phyloP scores from a whole-genome alignment of 2,113 vertebrate species.

The Hyaena hyaena region DNA sequence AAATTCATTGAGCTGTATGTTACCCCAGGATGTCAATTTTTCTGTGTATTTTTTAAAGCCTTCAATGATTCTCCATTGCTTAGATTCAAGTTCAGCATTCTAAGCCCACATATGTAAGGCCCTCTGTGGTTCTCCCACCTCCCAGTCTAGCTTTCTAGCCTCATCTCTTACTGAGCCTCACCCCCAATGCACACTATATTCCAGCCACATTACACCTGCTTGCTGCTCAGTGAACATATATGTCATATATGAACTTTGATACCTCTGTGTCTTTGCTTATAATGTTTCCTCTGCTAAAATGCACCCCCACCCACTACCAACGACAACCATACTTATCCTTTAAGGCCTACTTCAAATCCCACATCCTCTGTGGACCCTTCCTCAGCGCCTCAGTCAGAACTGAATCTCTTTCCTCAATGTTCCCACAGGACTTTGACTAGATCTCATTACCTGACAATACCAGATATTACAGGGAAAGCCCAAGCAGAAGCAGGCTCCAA shows the following conservation, averaged over 20 bases:
- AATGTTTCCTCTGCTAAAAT: conserved; percentile 32
- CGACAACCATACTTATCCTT: neutral
- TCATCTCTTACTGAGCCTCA: neutral
- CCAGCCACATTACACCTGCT: neutral
- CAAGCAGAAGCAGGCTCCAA: neutral
- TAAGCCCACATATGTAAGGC: neutral
- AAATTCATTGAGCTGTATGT: neutral
- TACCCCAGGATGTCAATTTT: neutral
- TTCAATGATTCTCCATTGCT: neutral
- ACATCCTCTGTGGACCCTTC: neutral
- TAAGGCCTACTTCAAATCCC: neutral
- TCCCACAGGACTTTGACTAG: neutral
- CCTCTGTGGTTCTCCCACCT: neutral
- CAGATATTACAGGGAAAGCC: neutral
- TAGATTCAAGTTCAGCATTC: neutral
- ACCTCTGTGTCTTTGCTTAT: neutral
- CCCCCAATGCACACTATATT: neutral
- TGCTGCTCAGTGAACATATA: neutral
- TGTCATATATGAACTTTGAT: neutral
- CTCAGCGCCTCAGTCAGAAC: neutral
- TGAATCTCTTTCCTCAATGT: neutral
- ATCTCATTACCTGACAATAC: neutral
- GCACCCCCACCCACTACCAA: neutral
- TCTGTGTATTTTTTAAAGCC: neutral
- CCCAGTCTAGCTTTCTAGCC: neutral